phyloP scores from a whole-genome alignment of 2,888 invertebrate genomes.

The Sthenelais limicola region DNA sequence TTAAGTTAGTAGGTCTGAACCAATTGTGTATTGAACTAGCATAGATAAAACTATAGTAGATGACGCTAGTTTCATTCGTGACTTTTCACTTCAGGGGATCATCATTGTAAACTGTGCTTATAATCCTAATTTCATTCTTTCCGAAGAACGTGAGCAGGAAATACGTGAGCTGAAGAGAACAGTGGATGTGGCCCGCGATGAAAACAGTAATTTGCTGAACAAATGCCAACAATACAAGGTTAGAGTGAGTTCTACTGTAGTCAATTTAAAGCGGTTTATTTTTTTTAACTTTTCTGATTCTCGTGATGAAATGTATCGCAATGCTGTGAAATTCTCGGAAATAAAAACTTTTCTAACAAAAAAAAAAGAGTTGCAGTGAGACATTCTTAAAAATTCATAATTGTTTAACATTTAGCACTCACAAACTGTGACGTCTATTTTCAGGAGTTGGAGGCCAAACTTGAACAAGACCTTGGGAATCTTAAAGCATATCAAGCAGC shows the following conservation, averaged over 20 bases:
- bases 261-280: slow-evolving; percentile 59
- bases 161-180: slow-evolving; percentile 56
- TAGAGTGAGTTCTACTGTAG: neutral
- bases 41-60: no score
- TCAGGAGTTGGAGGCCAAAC: slow-evolving; percentile 61
- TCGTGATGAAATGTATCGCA: no score
- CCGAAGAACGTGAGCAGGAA: slow-evolving; percentile 62
- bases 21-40: no score
- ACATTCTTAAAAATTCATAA: neutral
- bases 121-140: slow-evolving; percentile 26
- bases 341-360: no score
- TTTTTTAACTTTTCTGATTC: no score
- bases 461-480: slow-evolving; percentile 59
- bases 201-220: slow-evolving; percentile 48
- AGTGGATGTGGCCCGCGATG: slow-evolving; percentile 55
- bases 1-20: no score
- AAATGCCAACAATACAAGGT: slow-evolving; percentile 28
- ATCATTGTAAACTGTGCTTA: neutral
- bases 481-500: slow-evolving; percentile 58
- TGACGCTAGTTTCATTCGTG: neutral
- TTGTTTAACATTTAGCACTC: neutral
- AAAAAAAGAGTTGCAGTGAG: no score
- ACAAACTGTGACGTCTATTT: slow-evolving; percentile 36
- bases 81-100: neutral
- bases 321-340: no score